Evolutionary conservation across 92 coral and sea anemone genomes (phyloP).

Genomic region (Bergia sp.): DNA sequence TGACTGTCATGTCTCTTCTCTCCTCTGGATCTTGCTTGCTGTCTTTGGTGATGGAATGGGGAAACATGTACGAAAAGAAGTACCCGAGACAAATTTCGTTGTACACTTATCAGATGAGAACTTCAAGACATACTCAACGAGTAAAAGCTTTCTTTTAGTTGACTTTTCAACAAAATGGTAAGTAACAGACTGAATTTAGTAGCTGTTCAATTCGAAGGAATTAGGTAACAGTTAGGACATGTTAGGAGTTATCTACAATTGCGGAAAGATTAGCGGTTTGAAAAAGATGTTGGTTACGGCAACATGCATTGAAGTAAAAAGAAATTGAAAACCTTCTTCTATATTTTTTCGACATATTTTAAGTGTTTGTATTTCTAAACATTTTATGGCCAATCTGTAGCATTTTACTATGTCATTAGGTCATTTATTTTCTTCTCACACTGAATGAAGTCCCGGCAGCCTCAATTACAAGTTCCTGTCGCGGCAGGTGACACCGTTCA

Average conservation of each 20-base stretch:
- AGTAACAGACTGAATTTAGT: neutral
- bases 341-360: no score
- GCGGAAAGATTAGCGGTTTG: neutral
- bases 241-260: neutral
- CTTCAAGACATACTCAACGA: constrained; percentile 29
- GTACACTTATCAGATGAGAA: constrained; percentile 29
- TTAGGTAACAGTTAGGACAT: neutral
- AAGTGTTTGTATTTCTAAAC: no score
- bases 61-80: neutral
- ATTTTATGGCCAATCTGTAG: neutral
- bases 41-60: constrained; percentile 10
- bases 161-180: constrained; percentile 41
- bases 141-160: constrained; percentile 24
- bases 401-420: neutral
- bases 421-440: neutral
- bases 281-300: neutral
- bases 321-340: no score
- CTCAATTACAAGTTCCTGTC: neutral
- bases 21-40: neutral
- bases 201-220: neutral
- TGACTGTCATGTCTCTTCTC: neutral
- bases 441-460: neutral
- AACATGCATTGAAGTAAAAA: neutral
- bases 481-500: neutral
- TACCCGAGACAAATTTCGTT: neutral